Evolutionary conservation across 2,113 vertebrate species (phyloP).

Genomic region (Hyla sarda): DNA sequence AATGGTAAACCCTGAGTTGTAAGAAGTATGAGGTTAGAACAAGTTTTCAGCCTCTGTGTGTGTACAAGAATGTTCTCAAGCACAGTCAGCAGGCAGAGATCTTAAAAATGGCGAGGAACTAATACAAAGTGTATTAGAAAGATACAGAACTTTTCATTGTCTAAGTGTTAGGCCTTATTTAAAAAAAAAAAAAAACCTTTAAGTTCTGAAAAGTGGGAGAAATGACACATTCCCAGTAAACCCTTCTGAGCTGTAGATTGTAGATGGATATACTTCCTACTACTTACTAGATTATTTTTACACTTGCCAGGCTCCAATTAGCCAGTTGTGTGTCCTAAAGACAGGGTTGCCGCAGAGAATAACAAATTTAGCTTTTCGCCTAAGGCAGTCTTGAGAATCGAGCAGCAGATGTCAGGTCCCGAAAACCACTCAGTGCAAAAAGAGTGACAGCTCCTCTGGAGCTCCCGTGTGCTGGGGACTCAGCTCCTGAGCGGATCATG

Average conservation of each 20-base stretch:
- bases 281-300: constrained; percentile 60
- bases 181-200: background rate
- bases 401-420: constrained; percentile 71
- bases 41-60: too few relatives aligned
- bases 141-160: background rate
- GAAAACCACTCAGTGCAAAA: constrained; percentile 67
- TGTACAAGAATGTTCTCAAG: too few relatives aligned
- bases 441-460: constrained; percentile 67
- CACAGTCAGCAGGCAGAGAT: background rate
- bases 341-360: constrained; percentile 71
- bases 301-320: constrained; percentile 72
- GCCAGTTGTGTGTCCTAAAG: constrained; percentile 68
- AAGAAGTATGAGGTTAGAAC: too few relatives aligned
- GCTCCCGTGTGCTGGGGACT: background rate
- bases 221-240: background rate
- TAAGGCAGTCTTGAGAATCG: constrained; percentile 62
- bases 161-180: background rate
- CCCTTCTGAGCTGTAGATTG: background rate
- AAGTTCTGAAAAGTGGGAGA: background rate
- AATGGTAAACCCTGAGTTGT: too few relatives aligned
- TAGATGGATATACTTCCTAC: background rate
- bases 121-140: background rate
- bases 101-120: background rate
- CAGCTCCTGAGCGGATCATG: background rate
- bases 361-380: constrained; percentile 76